Percentiles rank a stretch among this genome's conserved stretches.
Evolutionary conservation across 2,888 invertebrate genomes (phyloP).

Genomic region (Chymomyza caudatula): DNA sequence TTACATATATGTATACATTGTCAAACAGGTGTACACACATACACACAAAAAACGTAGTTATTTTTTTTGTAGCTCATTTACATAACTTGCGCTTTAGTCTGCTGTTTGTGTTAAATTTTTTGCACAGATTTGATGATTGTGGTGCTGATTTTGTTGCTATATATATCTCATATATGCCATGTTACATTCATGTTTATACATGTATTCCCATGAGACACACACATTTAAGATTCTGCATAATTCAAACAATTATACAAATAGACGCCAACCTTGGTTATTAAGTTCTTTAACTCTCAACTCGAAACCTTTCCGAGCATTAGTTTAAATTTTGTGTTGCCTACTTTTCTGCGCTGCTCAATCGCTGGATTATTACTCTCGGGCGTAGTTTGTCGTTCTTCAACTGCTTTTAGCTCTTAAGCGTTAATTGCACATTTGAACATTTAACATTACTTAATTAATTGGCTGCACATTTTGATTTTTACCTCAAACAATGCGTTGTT

Average conservation of each 20-base stretch:
- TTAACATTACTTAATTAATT: neutral
- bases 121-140: neutral
- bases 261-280: neutral
- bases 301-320: neutral
- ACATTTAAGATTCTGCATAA: neutral
- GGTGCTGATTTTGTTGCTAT: neutral
- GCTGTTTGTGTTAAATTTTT: conserved; percentile 1
- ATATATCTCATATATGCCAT: neutral
- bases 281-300: neutral
- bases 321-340: neutral
- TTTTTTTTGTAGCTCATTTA: neutral
- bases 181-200: neutral
- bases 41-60: neutral
- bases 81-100: neutral
- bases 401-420: neutral
- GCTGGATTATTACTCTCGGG: neutral
- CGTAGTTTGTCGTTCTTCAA: neutral
- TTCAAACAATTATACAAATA: neutral
- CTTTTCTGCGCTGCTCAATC: neutral
- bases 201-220: neutral
- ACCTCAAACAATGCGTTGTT: neutral
- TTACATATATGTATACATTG: neutral
- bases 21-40: conserved; percentile 2
- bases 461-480: neutral
- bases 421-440: conserved; percentile 35